Evolutionary conservation across 2,113 vertebrate genomes (phyloP), one percentile per base, ranked within the genome.

Genomic region (Holacanthus passer): DNA sequence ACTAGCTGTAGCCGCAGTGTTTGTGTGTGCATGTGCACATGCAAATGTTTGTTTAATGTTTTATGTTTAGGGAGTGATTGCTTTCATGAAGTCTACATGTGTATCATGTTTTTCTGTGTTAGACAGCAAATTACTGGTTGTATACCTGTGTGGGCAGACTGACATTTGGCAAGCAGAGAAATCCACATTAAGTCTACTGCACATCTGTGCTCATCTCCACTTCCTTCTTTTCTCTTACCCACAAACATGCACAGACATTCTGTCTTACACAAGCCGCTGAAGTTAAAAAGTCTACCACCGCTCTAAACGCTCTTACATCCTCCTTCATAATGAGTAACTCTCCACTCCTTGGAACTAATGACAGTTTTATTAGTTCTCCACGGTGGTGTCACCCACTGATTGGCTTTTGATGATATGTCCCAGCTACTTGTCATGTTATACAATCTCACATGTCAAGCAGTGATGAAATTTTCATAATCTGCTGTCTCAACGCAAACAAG

Each of bases 11-110:
- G 59, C 43, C 16, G 7, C 58, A 22, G 16, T 32, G 32, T 22
- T 37, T 52, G 69, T 76, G 17, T 74, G 52, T 58, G 35, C 29
- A 56, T 69, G 62, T 37, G 22, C 31, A 73, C 52, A 59, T 73
- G 24, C 35, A 79, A 37, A 59, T 79, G 20, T 60, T 79, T 73
- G 43, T 72, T 90, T 56, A 67, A 63, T 77, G 48, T 77, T 75
- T 77, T 32, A 77, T 73, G 48, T 73, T 77, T 56, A 31, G 24
- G 59, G 56, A 24, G 22, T 16, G 19, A 41, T 79, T 67, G 29
- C 63, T 84, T 65, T 77, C 32, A 73, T 73, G 39, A 81, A 81
- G 82, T 85, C 48, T 52, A 39, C 73, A 70, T 64, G 47, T 39
- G 39, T 74, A 65, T 68, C 37, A 53, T 81, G 45, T 75, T 56